A percentile compares a stretch with the other conserved stretches of the same genome.
Evolutionary conservation across 2,888 invertebrate species (phyloP).

Genomic region (Caenorhabditis sp.): DNA sequence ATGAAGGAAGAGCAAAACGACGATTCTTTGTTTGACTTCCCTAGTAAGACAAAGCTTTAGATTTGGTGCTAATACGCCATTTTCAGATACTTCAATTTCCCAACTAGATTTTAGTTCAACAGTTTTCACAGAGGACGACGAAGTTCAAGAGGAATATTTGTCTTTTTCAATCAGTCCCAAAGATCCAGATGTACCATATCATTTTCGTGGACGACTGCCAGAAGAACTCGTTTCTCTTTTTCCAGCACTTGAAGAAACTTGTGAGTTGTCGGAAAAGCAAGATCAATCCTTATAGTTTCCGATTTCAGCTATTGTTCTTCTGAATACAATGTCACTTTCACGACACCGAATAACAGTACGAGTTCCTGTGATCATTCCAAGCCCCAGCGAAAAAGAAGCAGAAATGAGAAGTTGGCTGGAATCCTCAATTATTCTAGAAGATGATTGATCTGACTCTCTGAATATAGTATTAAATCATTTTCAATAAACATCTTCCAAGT

Average conservation of each 20-base stretch:
- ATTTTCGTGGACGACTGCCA: constrained; percentile 49
- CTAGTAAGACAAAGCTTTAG: not conserved
- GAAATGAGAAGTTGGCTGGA: constrained; percentile 45
- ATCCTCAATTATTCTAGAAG: constrained; percentile 16
- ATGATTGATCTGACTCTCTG: not conserved
- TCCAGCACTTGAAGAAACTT: constrained; percentile 56
- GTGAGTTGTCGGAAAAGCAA: constrained; percentile 12
- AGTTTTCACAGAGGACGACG: constrained; percentile 32
- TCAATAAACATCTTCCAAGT: no score
- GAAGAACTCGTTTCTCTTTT: constrained; percentile 34
- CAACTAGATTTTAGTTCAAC: constrained; percentile 33
- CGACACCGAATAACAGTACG: constrained; percentile 39
- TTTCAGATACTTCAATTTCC: constrained; percentile 28
- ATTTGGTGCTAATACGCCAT: not conserved
- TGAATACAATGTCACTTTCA: constrained; percentile 12
- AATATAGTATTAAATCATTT: no score
- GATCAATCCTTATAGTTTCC: not conserved
- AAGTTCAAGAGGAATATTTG: constrained; percentile 35
- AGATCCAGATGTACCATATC: constrained; percentile 22
- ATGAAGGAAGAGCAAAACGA: not conserved
- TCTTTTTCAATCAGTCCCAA: constrained; percentile 42
- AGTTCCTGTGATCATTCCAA: constrained; percentile 53
- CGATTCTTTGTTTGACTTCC: constrained; percentile 8
- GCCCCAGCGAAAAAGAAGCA: constrained; percentile 17
- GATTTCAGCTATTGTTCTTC: constrained; percentile 54